These are phyloP conservation scores for Morus bassanus DNA, from an alignment of 2,797 vertebrate species.

Conservation along the genomic window DNA sequence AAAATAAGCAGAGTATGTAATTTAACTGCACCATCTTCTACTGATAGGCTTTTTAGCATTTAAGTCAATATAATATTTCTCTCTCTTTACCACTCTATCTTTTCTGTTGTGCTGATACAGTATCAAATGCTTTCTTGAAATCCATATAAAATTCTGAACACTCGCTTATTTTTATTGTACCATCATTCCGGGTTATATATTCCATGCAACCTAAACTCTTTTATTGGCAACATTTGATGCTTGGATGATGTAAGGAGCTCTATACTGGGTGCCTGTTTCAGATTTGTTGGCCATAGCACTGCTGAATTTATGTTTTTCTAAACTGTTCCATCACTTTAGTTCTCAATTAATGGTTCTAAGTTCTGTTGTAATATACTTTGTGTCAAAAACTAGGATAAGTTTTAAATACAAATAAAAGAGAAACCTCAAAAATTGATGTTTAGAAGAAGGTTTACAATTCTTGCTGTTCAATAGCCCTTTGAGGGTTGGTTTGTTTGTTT, in stretches of 20 bases:
- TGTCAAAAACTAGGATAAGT: background rate
- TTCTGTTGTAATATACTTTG: background rate
- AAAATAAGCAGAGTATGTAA: background rate
- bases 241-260: background rate
- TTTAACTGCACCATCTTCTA: background rate
- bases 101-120: background rate
- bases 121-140: slow-evolving; percentile 31
- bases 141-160: slow-evolving; percentile 20
- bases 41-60: background rate
- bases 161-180: slow-evolving; percentile 38
- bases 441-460: background rate
- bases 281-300: background rate
- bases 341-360: background rate
- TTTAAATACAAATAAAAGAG: background rate
- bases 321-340: background rate
- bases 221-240: slow-evolving; percentile 12
- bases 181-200: slow-evolving; percentile 11
- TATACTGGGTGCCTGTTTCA: background rate
- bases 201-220: slow-evolving; percentile 1
- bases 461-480: background rate
- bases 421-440: background rate
- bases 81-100: background rate
- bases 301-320: slow-evolving; percentile 11
- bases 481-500: background rate
- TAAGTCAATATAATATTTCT: slow-evolving; percentile 7